Percentiles rank a stretch among this genome's conserved stretches.
Evolutionary conservation across 2,113 vertebrate genomes (phyloP).

Genomic region (Oncorhynchus tshawytscha): DNA sequence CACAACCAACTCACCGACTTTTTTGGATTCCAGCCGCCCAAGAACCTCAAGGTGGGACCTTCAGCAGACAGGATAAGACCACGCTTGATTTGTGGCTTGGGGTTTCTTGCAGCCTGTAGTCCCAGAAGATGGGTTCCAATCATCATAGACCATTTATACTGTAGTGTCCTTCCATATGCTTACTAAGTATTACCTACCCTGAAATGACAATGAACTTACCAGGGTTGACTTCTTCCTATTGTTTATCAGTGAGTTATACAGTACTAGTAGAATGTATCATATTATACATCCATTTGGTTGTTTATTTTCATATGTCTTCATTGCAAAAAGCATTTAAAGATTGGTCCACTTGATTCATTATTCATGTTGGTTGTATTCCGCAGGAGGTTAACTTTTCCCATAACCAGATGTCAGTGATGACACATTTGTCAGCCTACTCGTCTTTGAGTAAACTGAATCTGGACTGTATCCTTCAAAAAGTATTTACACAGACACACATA

Average conservation of each 20-base stretch:
- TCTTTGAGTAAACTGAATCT: constrained; percentile 80
- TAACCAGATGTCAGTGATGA: constrained; percentile 85
- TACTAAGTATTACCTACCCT: constrained; percentile 56
- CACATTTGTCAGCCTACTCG: constrained; percentile 76
- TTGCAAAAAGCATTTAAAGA: too few species aligned
- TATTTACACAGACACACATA: not conserved
- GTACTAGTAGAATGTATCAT: not conserved
- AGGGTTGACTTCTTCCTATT: not conserved
- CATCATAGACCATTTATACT: constrained; percentile 66
- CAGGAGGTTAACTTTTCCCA: constrained; percentile 88
- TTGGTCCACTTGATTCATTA: not conserved
- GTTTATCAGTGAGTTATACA: not conserved
- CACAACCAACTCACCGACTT: constrained; percentile 81
- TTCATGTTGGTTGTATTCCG: constrained; percentile 15
- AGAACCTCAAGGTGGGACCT: constrained; percentile 84
- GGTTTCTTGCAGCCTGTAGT: constrained; percentile 47
- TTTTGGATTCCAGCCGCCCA: constrained; percentile 83
- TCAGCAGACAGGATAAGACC: constrained; percentile 61
- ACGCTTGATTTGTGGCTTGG: constrained; percentile 51
- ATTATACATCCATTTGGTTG: not conserved
- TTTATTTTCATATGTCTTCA: too few species aligned
- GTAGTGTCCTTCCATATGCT: constrained; percentile 57
- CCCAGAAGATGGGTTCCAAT: constrained; percentile 52
- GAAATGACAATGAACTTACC: constrained; percentile 52
- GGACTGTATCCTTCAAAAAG: constrained; percentile 87